These are phyloP conservation scores for Ptyas mucosa DNA, from an alignment of 2,113 vertebrate genomes.

Conservation along the genomic window DNA sequence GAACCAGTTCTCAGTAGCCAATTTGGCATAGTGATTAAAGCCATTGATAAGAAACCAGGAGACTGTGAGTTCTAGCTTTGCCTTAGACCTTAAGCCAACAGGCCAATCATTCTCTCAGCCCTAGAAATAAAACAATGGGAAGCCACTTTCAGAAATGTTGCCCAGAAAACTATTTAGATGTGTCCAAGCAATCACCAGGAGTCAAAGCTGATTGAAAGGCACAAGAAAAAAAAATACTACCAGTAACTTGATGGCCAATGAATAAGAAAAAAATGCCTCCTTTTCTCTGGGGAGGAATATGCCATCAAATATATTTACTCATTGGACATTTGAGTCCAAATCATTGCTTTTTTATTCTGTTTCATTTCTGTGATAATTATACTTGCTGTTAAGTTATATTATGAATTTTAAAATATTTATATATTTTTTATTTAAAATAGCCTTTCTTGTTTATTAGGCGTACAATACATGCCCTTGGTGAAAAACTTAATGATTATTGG, in stretches of 20 bases:
- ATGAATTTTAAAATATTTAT: not conserved
- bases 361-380: not conserved
- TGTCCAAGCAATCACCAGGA: not conserved
- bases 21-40: not conserved
- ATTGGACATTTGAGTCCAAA: not conserved
- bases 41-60: not conserved
- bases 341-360: not conserved
- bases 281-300: not conserved
- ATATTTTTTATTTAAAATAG: not conserved
- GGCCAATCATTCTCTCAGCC: not conserved
- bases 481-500: constrained; percentile 92
- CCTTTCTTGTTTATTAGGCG: constrained; percentile 68
- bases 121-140: not conserved
- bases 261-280: not conserved
- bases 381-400: constrained; percentile 6
- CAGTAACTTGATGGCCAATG: not conserved
- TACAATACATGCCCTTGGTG: constrained; percentile 79
- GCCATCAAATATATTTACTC: not conserved
- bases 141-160: not conserved
- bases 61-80: not conserved
- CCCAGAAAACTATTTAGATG: not conserved
- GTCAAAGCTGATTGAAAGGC: not conserved
- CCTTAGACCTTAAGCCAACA: not conserved
- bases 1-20: not conserved
- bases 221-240: not conserved